phyloP scores from a whole-genome alignment of 2,113 vertebrate species.

The Bos indicus region DNA sequence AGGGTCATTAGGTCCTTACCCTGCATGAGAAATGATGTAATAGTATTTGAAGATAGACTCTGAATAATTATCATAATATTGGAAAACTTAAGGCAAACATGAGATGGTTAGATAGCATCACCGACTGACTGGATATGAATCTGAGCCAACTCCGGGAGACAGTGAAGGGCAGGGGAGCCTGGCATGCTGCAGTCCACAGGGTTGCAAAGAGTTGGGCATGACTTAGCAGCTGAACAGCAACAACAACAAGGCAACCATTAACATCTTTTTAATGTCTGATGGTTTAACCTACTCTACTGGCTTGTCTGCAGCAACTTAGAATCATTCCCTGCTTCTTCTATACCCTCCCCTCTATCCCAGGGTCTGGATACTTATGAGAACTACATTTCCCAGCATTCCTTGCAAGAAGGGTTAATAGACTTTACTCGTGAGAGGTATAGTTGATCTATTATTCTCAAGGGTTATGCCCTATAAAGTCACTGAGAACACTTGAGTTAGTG shows the following conservation, averaged over 20 bases:
- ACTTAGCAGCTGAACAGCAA: background rate
- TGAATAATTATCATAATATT: background rate
- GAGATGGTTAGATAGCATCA: background rate
- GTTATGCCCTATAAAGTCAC: background rate
- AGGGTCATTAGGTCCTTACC: background rate
- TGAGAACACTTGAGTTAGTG: background rate
- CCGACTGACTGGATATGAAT: background rate
- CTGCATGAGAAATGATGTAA: background rate
- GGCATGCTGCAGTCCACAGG: background rate
- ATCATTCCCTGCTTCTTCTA: background rate
- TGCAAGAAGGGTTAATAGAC: background rate
- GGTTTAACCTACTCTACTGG: background rate
- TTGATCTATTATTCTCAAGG: background rate
- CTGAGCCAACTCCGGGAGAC: background rate
- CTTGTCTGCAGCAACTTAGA: background rate
- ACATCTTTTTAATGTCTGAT: background rate
- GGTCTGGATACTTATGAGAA: background rate
- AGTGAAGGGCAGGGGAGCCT: background rate
- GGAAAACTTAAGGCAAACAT: background rate
- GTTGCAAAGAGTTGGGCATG: background rate
- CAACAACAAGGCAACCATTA: background rate
- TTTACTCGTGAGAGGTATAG: background rate
- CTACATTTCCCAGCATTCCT: background rate
- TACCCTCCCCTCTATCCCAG: background rate
- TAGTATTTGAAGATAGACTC: background rate